These are phyloP conservation scores for Listrodromus nycthemerus DNA, from an alignment of 2,888 invertebrate species.

Conservation along the genomic window DNA sequence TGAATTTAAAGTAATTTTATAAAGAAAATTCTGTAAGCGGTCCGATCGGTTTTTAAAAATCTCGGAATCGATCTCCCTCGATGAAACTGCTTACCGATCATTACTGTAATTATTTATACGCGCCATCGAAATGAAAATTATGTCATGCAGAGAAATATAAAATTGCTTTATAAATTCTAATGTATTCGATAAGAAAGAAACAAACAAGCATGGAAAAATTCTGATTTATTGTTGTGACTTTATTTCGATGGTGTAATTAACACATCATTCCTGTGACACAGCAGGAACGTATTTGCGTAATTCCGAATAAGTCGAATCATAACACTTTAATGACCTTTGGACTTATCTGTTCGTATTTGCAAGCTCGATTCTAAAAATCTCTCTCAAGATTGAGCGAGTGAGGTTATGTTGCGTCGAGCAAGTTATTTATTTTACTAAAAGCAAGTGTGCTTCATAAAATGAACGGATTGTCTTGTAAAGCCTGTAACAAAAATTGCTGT, in stretches of 20 bases:
- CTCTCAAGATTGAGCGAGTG: not conserved
- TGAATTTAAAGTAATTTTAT: not conserved
- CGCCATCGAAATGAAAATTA: not conserved
- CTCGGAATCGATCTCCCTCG: not conserved
- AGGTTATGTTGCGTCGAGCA: not conserved
- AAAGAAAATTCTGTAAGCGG: not conserved
- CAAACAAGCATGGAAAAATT: not conserved
- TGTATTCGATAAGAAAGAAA: not conserved
- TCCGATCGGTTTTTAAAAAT: not conserved
- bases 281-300: not conserved
- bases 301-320: not conserved
- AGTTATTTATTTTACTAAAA: not conserved
- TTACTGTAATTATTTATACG: not conserved
- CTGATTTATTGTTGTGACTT: not conserved
- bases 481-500: not conserved
- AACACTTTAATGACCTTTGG: not conserved
- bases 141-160: not conserved
- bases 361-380: not conserved
- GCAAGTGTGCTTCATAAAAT: too few relatives aligned
- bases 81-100: not conserved
- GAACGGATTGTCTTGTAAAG: too few relatives aligned
- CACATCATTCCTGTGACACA: not conserved
- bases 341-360: constrained; percentile 4
- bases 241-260: not conserved
- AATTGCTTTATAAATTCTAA: not conserved